Conservation (phyloP, 1,140 invertebrate genomes). For the Drosophila melanogaster region DNA sequence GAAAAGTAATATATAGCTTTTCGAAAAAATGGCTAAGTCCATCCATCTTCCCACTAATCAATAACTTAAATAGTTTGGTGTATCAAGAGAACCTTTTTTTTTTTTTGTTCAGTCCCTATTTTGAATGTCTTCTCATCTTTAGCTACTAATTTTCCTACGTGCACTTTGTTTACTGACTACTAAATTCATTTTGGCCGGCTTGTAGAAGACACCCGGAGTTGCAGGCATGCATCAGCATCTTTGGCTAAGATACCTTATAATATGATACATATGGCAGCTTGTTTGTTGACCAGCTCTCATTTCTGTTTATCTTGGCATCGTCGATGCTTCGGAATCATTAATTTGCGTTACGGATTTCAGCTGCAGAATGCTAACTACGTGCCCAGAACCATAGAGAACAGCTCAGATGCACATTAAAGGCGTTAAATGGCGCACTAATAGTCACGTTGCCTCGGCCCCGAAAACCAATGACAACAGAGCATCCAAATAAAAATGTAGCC, state of each 20-base stretch:
- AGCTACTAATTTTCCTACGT: conserved; percentile 3
- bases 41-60: no score
- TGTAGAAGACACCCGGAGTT: conserved; percentile 2
- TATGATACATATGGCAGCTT: conserved; percentile 41
- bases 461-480: conserved; percentile 22
- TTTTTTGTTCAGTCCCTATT: not conserved
- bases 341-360: conserved; percentile 48
- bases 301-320: conserved; percentile 40
- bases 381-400: conserved; percentile 14
- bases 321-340: conserved; percentile 36
- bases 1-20: not conserved
- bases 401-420: conserved; percentile 40
- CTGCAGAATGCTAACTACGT: conserved; percentile 51
- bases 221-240: conserved; percentile 43
- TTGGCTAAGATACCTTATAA: conserved; percentile 33
- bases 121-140: no score
- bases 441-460: conserved; percentile 33
- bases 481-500: conserved; percentile 38
- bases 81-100: no score
- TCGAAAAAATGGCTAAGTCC: no score
- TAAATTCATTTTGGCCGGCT: conserved; percentile 26
- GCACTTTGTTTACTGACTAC: conserved; percentile 20
- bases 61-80: no score
- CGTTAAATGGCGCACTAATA: conserved; percentile 55
- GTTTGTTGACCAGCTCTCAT: conserved; percentile 36